A percentile compares a stretch with the other conserved stretches of the same genome.
Evolutionary conservation across 2,113 vertebrate species (phyloP).

Genomic region (Alexandromys fortis): DNA sequence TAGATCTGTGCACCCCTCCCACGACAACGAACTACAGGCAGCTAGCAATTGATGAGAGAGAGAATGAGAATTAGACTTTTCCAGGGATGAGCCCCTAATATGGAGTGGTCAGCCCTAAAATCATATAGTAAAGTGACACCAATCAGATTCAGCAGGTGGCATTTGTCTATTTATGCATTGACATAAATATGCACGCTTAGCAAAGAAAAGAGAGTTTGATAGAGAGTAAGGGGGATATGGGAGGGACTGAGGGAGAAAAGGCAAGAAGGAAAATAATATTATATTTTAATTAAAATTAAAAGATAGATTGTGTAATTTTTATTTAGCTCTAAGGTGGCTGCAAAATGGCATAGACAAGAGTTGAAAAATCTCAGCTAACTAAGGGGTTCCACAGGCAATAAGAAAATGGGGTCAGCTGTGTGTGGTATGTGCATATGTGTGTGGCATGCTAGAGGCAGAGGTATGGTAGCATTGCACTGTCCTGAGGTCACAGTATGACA

Average conservation of each 20-base stretch:
- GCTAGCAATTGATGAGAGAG: background rate
- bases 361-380: background rate
- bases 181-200: background rate
- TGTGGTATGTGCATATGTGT: background rate
- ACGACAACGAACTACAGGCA: background rate
- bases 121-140: background rate
- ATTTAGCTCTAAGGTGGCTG: conserved; percentile 64
- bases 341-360: conserved; percentile 55
- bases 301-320: conserved; percentile 55
- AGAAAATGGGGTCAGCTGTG: background rate
- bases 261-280: background rate
- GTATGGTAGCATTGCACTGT: background rate
- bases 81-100: background rate
- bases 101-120: background rate
- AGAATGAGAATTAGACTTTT: background rate
- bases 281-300: conserved; percentile 15
- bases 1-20: background rate
- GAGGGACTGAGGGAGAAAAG: background rate
- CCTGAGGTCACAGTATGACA: background rate
- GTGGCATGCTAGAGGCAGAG: background rate
- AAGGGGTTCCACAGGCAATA: background rate
- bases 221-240: background rate
- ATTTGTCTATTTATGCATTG: too few relatives aligned
- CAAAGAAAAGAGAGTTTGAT: background rate
- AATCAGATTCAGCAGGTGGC: background rate